Percentiles rank a stretch among this genome's conserved stretches.
Evolutionary conservation across 2,888 invertebrate genomes (phyloP).

Genomic region (Itoplectis maculator): DNA sequence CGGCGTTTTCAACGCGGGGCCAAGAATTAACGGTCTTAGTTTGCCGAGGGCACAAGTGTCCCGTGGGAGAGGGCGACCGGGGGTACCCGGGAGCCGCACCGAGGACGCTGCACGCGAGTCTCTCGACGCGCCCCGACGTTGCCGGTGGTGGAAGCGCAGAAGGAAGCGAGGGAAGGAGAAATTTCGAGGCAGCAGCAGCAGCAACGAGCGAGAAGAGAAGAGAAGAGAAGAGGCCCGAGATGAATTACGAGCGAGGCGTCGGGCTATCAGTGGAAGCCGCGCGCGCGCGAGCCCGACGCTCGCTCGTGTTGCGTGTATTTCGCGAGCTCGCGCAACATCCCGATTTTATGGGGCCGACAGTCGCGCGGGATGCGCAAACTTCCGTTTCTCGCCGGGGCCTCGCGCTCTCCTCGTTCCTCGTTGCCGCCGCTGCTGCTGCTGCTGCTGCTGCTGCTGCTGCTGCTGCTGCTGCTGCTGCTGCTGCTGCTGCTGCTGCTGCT

Average conservation of each 20-base stretch:
- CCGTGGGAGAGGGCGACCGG: slow-evolving; percentile 78
- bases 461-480: slow-evolving; percentile 39
- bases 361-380: slow-evolving; percentile 69
- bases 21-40: slow-evolving; percentile 85
- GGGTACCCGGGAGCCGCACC: too few relatives aligned
- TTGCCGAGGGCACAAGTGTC: slow-evolving; percentile 82
- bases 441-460: slow-evolving; percentile 6
- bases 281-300: slow-evolving; percentile 61
- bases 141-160: slow-evolving; percentile 29
- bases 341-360: slow-evolving; percentile 82
- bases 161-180: slow-evolving; percentile 38
- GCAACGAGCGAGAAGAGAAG: slow-evolving; percentile 51
- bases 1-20: slow-evolving; percentile 66
- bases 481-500: slow-evolving; percentile 1
- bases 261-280: slow-evolving; percentile 78
- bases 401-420: slow-evolving; percentile 53
- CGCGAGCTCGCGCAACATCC: slow-evolving; percentile 84
- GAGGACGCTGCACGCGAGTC: slow-evolving; percentile 50
- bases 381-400: slow-evolving; percentile 66
- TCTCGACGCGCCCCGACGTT: too few relatives aligned
- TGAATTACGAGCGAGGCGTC: slow-evolving; percentile 83
- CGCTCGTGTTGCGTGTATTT: slow-evolving; percentile 80
- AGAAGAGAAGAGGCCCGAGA: slow-evolving; percentile 73
- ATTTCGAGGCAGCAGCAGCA: too few relatives aligned
- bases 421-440: slow-evolving; percentile 39